Conservation (phyloP, 2,888 invertebrate species). For the Labia minor region DNA sequence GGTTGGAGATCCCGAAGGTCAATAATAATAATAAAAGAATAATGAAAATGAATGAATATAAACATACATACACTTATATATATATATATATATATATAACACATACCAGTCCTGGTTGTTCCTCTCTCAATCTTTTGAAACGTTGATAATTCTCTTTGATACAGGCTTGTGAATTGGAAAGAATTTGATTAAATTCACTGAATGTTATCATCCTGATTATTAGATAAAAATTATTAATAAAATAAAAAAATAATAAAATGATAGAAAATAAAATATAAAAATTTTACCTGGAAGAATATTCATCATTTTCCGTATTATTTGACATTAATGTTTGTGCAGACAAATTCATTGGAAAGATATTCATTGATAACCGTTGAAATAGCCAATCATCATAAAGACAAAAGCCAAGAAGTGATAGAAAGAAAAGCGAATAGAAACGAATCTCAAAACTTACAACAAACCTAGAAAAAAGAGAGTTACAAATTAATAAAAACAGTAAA, state of each 20-base stretch:
- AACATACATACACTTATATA: too few species aligned
- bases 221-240: neutral
- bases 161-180: neutral
- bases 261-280: too few species aligned
- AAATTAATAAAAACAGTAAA: neutral
- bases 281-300: too few species aligned
- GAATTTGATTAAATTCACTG: neutral
- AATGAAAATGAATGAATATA: too few species aligned
- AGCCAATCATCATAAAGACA: neutral
- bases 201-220: neutral
- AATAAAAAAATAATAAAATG: neutral
- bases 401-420: neutral
- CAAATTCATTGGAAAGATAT: too few species aligned
- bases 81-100: too few species aligned
- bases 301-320: too few species aligned
- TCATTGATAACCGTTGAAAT: neutral
- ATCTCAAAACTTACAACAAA: neutral
- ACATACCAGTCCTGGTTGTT: slow-evolving; percentile 36
- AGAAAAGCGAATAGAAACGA: neutral
- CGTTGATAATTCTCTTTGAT: slow-evolving; percentile 22
- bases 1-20: too few species aligned
- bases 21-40: too few species aligned
- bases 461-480: neutral
- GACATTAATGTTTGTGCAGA: too few species aligned
- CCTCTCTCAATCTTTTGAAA: slow-evolving; percentile 31